These are phyloP conservation scores for Drosophila tani DNA, from an alignment of 1,140 invertebrate species.

Conservation along the genomic window DNA sequence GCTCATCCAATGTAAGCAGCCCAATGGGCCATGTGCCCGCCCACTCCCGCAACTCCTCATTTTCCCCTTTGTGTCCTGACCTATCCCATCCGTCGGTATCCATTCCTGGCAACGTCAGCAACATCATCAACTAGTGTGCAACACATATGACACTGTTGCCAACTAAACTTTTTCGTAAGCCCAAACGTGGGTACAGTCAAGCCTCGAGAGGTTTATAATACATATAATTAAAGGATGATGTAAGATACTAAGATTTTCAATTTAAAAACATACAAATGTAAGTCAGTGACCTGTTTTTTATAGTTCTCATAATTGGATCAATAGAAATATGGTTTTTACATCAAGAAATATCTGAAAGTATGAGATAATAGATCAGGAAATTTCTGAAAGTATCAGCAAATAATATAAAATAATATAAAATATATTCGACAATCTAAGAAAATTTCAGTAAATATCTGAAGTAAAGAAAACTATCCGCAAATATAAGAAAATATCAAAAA, in stretches of 20 bases:
- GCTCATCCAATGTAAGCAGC: conserved; percentile 81
- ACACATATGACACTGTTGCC: conserved; percentile 71
- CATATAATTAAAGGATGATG: too few relatives aligned
- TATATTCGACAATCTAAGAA: too few relatives aligned
- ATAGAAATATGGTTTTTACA: too few relatives aligned
- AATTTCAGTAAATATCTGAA: background rate
- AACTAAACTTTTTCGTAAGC: conserved; percentile 51
- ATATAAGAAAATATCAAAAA: too few relatives aligned
- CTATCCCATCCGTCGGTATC: conserved; percentile 34
- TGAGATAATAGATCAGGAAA: too few relatives aligned
- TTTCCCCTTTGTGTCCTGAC: conserved; percentile 19
- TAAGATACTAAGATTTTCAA: too few relatives aligned
- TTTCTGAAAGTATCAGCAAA: background rate
- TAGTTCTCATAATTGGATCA: too few relatives aligned
- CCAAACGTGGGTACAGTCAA: conserved; percentile 2
- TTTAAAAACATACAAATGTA: too few relatives aligned
- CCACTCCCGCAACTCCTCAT: conserved; percentile 9
- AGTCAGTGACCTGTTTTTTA: too few relatives aligned
- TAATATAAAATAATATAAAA: too few relatives aligned
- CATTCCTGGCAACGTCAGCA: conserved; percentile 73
- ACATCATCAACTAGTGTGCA: conserved; percentile 81
- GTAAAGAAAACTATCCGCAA: too few relatives aligned
- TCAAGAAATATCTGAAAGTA: background rate
- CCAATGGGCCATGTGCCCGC: conserved; percentile 48
- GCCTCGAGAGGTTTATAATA: background rate